These are phyloP conservation scores for Bombyx mori DNA, from an alignment of 1,140 invertebrate species.

Conservation along the genomic window DNA sequence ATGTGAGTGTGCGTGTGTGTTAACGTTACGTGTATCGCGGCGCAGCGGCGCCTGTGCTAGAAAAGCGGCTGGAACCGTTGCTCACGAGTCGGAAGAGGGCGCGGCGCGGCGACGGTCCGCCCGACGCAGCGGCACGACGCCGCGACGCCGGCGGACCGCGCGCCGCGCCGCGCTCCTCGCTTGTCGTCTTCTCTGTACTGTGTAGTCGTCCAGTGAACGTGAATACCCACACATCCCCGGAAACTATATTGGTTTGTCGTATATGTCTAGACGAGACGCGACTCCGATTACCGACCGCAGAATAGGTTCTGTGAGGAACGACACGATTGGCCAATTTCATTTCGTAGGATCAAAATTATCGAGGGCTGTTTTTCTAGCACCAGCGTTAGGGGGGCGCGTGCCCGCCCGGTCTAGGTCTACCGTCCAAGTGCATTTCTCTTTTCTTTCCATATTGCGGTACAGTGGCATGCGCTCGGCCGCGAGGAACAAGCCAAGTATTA, in stretches of 20 bases:
- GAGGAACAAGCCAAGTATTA: conserved; percentile 99
- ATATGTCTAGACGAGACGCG: conserved; percentile 59
- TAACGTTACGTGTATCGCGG: conserved; percentile 37
- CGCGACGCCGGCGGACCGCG: conserved; percentile 7
- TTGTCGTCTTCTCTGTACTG: conserved; percentile 63
- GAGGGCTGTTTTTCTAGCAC: conserved; percentile 75
- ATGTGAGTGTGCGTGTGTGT: conserved; percentile 62
- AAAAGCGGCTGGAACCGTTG: conserved; percentile 64
- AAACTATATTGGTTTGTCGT: conserved; percentile 68
- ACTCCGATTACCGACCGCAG: conserved; percentile 54
- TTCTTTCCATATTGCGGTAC: conserved; percentile 71
- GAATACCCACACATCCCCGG: conserved; percentile 44
- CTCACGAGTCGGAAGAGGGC: conserved; percentile 24
- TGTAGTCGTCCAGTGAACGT: conserved; percentile 66
- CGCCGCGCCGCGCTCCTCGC: conserved; percentile 35
- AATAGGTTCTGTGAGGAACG: conserved; percentile 70
- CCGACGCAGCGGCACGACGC: conserved; percentile 14
- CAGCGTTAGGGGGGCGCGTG: conserved; percentile 38
- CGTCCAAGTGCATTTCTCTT: conserved; percentile 69
- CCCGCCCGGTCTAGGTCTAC: conserved; percentile 33
- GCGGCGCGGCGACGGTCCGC: conserved; percentile 19
- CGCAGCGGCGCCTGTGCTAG: conserved; percentile 59
- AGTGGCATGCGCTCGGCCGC: conserved; percentile 99
- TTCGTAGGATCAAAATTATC: conserved; percentile 62
- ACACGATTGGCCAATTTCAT: conserved; percentile 66